These are phyloP conservation scores for Drosophila neocordata DNA, from an alignment of 1,140 invertebrate genomes.

Conservation along the genomic window DNA sequence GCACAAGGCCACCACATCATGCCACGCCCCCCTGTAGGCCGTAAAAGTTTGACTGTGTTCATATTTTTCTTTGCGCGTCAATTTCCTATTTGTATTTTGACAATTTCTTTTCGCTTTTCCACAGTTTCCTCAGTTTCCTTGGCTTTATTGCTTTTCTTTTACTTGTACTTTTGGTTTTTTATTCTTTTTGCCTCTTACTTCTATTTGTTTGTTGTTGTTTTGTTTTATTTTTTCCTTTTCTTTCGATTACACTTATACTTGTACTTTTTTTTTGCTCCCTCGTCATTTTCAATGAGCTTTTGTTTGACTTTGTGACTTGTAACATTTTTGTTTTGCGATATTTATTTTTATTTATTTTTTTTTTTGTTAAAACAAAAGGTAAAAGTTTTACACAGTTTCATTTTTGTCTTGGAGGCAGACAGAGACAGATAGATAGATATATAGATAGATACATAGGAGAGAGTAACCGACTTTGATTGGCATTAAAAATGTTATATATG, in stretches of 20 bases:
- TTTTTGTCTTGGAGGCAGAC: constrained; percentile 40
- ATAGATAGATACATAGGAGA: neutral
- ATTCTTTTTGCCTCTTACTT: too few relatives aligned
- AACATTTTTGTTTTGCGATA: constrained; percentile 14
- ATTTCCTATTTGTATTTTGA: constrained; percentile 76
- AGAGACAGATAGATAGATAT: neutral
- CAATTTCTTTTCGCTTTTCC: constrained; percentile 72
- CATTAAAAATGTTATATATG: constrained; percentile 71
- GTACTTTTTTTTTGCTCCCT: constrained; percentile 23
- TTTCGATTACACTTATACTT: constrained; percentile 20
- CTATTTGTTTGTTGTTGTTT: constrained; percentile 18
- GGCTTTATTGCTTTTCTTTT: constrained; percentile 69
- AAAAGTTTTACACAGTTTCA: constrained; percentile 38
- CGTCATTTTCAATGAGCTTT: constrained; percentile 63
- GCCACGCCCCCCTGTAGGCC: constrained; percentile 11
- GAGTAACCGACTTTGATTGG: constrained; percentile 58
- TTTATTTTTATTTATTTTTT: neutral
- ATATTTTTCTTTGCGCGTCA: constrained; percentile 65
- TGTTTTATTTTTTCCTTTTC: constrained; percentile 8
- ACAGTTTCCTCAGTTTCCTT: constrained; percentile 45
- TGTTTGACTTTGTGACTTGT: constrained; percentile 68
- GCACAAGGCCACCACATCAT: neutral
- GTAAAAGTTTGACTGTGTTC: constrained; percentile 44
- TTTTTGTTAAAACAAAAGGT: constrained; percentile 49
- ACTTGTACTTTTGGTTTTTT: constrained; percentile 51